Evolutionary conservation across 1,140 invertebrate species (phyloP).

Genomic region (Pseudomyrmex dendroicus): DNA sequence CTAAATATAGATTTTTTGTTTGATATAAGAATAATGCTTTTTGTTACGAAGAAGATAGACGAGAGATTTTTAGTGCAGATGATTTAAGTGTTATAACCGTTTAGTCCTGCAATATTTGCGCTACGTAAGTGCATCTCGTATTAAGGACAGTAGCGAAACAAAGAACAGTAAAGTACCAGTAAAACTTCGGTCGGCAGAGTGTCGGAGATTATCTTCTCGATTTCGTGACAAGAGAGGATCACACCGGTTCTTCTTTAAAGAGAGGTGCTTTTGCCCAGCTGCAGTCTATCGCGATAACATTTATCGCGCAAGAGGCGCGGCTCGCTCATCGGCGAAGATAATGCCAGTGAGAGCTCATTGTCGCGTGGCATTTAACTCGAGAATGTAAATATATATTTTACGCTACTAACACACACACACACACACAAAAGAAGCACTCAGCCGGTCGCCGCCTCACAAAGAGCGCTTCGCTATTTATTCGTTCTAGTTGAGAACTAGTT

Average conservation of each 20-base stretch:
- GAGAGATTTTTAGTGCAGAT: not conserved
- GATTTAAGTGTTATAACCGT: not conserved
- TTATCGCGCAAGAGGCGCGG: conserved; percentile 47
- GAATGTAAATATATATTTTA: conserved; percentile 12
- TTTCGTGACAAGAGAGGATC: conserved; percentile 41
- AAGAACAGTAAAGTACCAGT: not conserved
- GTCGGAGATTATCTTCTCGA: conserved; percentile 19
- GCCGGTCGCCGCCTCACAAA: not conserved
- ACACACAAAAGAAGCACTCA: conserved; percentile 1
- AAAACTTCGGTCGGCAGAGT: conserved; percentile 45
- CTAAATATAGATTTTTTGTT: not conserved
- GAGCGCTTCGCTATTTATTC: conserved; percentile 24
- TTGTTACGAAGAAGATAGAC: not conserved
- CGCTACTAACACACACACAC: too few relatives aligned
- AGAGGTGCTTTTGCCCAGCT: not conserved
- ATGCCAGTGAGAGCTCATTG: not conserved
- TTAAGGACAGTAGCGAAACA: not conserved
- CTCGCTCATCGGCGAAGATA: conserved; percentile 28
- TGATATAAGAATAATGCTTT: not conserved
- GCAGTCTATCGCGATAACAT: conserved; percentile 55
- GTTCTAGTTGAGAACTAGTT: not conserved
- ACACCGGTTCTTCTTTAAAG: conserved; percentile 18
- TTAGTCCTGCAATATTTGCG: conserved; percentile 7
- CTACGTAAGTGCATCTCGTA: not conserved
- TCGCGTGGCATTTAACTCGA: not conserved